phyloP scores from a whole-genome alignment of 2,797 vertebrate genomes.

The Echiichthys vipera region DNA sequence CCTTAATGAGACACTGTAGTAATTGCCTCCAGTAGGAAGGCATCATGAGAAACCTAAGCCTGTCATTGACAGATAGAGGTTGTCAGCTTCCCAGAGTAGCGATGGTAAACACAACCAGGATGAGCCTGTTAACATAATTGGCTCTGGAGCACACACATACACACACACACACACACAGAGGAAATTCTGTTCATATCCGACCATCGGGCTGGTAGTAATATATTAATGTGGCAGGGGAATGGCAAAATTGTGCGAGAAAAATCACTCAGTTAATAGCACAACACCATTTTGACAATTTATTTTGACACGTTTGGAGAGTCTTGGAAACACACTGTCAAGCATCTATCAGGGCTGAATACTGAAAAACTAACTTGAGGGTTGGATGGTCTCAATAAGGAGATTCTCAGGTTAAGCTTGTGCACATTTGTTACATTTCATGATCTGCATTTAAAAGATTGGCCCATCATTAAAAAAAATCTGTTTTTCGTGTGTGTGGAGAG shows the following conservation, averaged over 20 bases:
- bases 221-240: constrained; percentile 30
- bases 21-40: constrained; percentile 29
- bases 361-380: not conserved
- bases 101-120: constrained; percentile 57
- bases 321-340: constrained; percentile 7
- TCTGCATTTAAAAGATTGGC: not conserved
- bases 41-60: constrained; percentile 47
- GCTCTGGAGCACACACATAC: constrained; percentile 23
- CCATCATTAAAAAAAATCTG: not conserved
- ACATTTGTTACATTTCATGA: constrained; percentile 4
- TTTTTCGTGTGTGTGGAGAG: not conserved
- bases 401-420: constrained; percentile 6
- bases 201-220: constrained; percentile 45
- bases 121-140: constrained; percentile 53
- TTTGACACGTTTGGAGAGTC: constrained; percentile 28
- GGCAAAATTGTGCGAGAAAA: constrained; percentile 34
- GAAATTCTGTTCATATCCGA: constrained; percentile 16
- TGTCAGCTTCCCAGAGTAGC: constrained; percentile 45
- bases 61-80: constrained; percentile 40
- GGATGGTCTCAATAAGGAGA: not conserved
- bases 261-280: constrained; percentile 28
- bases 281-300: constrained; percentile 46
- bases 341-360: not conserved
- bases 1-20: constrained; percentile 51
- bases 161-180: constrained; percentile 1